Percentiles rank a stretch among this genome's conserved stretches.
These are phyloP conservation scores for Ormyrus pomaceus DNA, from an alignment of 2,888 invertebrate species.

Conservation along the genomic window DNA sequence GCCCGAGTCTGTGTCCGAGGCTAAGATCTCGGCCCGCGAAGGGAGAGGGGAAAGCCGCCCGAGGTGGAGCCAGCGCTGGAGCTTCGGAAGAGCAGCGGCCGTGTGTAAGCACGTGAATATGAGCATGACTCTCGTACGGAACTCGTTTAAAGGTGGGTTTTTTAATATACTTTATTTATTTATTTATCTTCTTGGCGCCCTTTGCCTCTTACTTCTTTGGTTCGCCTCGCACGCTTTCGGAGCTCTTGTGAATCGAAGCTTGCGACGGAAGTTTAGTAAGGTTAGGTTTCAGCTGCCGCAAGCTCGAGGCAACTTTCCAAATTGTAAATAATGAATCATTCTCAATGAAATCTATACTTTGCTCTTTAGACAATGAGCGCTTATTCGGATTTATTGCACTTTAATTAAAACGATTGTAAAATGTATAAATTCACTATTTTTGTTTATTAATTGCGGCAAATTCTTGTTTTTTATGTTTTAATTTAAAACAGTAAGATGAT, in stretches of 20 bases:
- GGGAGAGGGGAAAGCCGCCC: constrained; percentile 11
- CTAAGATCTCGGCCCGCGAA: neutral
- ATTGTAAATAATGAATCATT: no score
- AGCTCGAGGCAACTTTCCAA: no score
- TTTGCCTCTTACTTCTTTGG: neutral
- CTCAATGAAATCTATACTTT: no score
- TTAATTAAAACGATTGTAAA: no score
- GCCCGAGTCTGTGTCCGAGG: constrained; percentile 24
- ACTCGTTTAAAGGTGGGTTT: constrained; percentile 71
- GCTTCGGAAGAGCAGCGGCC: constrained; percentile 13
- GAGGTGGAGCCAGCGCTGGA: constrained; percentile 1
- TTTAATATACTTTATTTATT: neutral
- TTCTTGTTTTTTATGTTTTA: no score
- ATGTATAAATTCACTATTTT: no score
- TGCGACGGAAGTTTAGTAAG: constrained; percentile 4
- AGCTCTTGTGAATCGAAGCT: no score
- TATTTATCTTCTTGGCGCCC: neutral
- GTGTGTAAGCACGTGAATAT: constrained; percentile 67
- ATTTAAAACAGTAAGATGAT: no score
- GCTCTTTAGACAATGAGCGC: no score
- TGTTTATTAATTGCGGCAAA: no score
- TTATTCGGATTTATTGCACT: no score
- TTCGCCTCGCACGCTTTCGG: neutral
- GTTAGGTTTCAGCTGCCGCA: constrained; percentile 1
- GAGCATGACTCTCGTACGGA: constrained; percentile 75